Conservation (phyloP, 2,797 vertebrate species). For the Thunnus albacares region DNA sequence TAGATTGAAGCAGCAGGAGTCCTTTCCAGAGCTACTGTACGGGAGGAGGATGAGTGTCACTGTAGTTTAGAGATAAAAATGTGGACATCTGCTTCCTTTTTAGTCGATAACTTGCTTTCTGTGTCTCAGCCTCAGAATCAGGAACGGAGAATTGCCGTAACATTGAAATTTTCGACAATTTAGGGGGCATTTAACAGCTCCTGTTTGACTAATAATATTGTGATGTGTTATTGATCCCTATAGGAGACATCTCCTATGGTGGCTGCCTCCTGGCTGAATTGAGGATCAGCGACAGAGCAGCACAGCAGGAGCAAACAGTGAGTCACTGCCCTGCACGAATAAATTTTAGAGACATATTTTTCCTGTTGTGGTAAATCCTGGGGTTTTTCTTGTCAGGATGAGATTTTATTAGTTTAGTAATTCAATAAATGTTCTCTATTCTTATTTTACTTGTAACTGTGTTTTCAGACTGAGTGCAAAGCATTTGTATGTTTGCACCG, state of each 20-base stretch:
- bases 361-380: neutral
- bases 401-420: too few species aligned
- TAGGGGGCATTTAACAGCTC: neutral
- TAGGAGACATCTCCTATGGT: neutral
- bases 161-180: neutral
- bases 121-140: neutral
- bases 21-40: conserved; percentile 30
- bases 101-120: conserved; percentile 9
- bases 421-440: neutral
- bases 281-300: conserved; percentile 12
- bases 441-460: neutral
- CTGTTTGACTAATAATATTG: conserved; percentile 10
- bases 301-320: conserved; percentile 6
- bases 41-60: conserved; percentile 30
- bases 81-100: conserved; percentile 15
- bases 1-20: conserved; percentile 25
- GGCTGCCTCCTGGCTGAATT: neutral
- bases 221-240: conserved; percentile 19
- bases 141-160: neutral
- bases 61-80: conserved; percentile 39
- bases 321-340: conserved; percentile 12
- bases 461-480: neutral
- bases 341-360: neutral
- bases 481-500: neutral
- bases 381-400: neutral